Base-by-base conservation (phyloP, 2,797 vertebrate species). In the Heterohyrax brucei region DNA sequence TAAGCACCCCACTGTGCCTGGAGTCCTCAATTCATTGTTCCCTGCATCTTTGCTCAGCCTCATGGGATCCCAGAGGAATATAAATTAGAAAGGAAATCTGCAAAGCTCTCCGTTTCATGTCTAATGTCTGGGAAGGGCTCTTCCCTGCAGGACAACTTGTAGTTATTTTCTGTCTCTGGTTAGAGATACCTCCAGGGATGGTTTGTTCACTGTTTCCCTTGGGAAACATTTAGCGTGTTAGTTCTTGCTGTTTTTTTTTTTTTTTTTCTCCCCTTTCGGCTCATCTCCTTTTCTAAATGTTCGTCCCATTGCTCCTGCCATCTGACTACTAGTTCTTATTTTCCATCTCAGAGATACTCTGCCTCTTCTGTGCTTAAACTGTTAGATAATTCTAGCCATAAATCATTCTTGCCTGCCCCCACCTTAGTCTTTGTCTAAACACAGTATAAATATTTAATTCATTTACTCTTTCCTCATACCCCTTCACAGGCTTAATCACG, bases 51-150 rank as follows among this genome's bases (percentile, higher is more conserved):
- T 95, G 12, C 78, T 94, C 79, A 93, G 92, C 94, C 93, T 95
- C 62, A 3, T 87, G 89, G 85, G 92, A 93, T 96, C 72, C 70
- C 91, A 85, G 90, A 88, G 95, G 97, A 96, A 94, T 97, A 96
- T 94, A 96, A 97, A 97, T 97, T 92, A 97, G 87, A 96, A 82
- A 79, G 89, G 78, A 95, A 95, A 96, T 97, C 96, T 96, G 93
- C 97, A 97, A 95, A 93, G 93, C 96, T 95, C 79, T 95, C 28
- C 56, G 86, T 97, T 97, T 97, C 90, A 97, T 96, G 92, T 87
- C 76, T 96, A 96, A 96, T 92, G 66, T 94, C 86, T 96, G 94
- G 93, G 94, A 82, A 95, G 83, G 68, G 26, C 68, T 96, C 79
- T 94, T 97, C 94, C 96, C 97, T 84, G 59, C 90, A 97, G 96